Percentiles rank a stretch among this genome's conserved stretches.
phyloP scores from a whole-genome alignment of 2,888 invertebrate species.

The Callyntrura sp. region DNA sequence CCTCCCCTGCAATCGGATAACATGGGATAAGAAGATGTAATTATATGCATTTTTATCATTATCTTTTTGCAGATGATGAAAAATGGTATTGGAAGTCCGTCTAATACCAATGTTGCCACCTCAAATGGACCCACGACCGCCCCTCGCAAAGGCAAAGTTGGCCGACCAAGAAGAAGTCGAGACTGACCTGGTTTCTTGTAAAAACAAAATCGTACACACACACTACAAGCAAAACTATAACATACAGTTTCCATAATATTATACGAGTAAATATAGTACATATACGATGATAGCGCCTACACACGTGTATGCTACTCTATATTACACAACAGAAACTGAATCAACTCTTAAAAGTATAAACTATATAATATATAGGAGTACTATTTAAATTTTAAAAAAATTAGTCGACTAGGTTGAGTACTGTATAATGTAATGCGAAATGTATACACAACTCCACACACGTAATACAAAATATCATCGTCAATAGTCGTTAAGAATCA shows the following conservation, averaged over 20 bases:
- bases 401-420: constrained; percentile 16
- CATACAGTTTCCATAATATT: too few relatives aligned
- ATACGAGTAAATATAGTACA: too few relatives aligned
- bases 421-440: constrained; percentile 16
- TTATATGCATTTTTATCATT: constrained; percentile 15
- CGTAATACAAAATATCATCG: constrained; percentile 27
- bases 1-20: background rate
- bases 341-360: constrained; percentile 39
- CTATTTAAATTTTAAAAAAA: constrained; percentile 15
- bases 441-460: constrained; percentile 50
- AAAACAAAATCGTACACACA: constrained; percentile 34
- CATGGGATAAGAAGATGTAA: constrained; percentile 37
- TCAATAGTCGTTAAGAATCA: constrained; percentile 63
- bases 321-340: constrained; percentile 39
- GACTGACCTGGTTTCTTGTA: constrained; percentile 93
- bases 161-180: constrained; percentile 94
- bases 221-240: too few relatives aligned
- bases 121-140: constrained; percentile 83
- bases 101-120: constrained; percentile 81
- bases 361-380: too few relatives aligned
- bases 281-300: background rate
- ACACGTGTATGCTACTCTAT: constrained; percentile 11
- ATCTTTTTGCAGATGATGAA: constrained; percentile 82
- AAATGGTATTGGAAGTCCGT: constrained; percentile 84
- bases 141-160: constrained; percentile 94